phyloP scores from a whole-genome alignment of 2,888 invertebrate genomes.

The Scaptomyza flava region DNA sequence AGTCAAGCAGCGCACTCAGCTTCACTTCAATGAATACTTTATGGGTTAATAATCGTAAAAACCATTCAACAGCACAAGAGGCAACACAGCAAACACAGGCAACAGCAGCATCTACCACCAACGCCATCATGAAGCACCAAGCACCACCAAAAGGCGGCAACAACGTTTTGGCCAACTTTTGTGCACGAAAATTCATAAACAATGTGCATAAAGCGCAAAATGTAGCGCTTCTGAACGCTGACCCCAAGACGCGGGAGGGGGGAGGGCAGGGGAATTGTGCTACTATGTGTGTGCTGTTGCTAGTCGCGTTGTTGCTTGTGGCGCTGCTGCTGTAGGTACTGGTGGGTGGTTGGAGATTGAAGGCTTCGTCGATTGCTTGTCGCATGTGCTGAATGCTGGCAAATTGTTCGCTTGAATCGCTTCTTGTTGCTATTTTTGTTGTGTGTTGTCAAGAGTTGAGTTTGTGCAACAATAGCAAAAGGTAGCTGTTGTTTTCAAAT shows the following conservation, averaged over 20 bases:
- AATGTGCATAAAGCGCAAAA: slow-evolving; percentile 77
- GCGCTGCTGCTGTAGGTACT: not conserved
- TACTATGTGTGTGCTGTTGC: slow-evolving; percentile 6
- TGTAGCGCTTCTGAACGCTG: slow-evolving; percentile 70
- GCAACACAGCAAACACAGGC: slow-evolving; percentile 2
- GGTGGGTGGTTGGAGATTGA: not conserved
- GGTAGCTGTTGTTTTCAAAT: slow-evolving; percentile 43
- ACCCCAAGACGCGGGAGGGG: slow-evolving; percentile 30
- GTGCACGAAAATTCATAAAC: slow-evolving; percentile 78
- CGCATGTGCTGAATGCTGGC: slow-evolving; percentile 59
- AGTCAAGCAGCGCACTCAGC: slow-evolving; percentile 65
- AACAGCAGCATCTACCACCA: not conserved
- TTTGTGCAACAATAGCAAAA: slow-evolving; percentile 47
- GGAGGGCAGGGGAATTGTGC: not conserved
- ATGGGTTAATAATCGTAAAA: slow-evolving; percentile 83
- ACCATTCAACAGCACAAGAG: slow-evolving; percentile 71
- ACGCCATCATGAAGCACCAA: not conserved
- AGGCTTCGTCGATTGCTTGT: slow-evolving; percentile 46
- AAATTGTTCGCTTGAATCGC: slow-evolving; percentile 56
- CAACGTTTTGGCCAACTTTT: slow-evolving; percentile 62
- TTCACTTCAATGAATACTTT: slow-evolving; percentile 81
- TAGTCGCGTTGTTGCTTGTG: not conserved
- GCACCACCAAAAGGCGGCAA: slow-evolving; percentile 24
- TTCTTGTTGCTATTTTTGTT: slow-evolving; percentile 33
- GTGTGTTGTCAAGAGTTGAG: slow-evolving; percentile 42